These are phyloP conservation scores for Zaprionus nigranus DNA, from an alignment of 1,140 invertebrate genomes.

Conservation along the genomic window DNA sequence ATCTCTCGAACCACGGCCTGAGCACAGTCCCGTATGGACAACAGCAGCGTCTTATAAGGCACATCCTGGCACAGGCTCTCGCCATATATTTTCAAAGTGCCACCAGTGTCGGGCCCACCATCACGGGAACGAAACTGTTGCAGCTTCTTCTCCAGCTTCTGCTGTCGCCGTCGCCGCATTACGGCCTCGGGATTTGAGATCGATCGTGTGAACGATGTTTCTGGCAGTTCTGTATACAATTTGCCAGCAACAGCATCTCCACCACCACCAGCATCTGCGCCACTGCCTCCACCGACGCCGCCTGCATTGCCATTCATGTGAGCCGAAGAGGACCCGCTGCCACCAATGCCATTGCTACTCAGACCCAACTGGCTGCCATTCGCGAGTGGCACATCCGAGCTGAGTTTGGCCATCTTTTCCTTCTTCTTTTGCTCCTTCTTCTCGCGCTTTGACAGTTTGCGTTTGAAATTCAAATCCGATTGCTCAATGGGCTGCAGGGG, in stretches of 20 bases:
- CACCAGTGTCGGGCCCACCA: conserved; percentile 96
- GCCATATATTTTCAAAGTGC: conserved; percentile 99
- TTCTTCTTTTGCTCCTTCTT: conserved; percentile 99
- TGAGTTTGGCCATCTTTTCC: conserved; percentile 94
- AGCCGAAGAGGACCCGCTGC: conserved; percentile 71
- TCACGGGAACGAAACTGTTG: conserved; percentile 97
- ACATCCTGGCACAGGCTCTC: conserved; percentile 98
- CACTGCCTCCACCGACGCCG: conserved; percentile 39
- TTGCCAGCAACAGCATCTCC: conserved; percentile 92
- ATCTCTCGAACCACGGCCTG: conserved; percentile 97
- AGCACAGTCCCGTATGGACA: conserved; percentile 97
- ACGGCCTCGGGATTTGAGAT: conserved; percentile 99
- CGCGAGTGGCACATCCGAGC: conserved; percentile 89
- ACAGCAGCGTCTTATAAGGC: conserved; percentile 98
- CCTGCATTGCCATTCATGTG: conserved; percentile 65
- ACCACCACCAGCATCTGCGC: conserved; percentile 39
- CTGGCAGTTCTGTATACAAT: conserved; percentile 97
- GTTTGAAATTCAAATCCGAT: conserved; percentile 87
- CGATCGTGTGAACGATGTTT: conserved; percentile 98
- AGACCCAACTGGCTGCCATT: conserved; percentile 81
- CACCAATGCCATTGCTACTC: conserved; percentile 63
- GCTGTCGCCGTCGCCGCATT: conserved; percentile 97
- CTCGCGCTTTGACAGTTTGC: conserved; percentile 99
- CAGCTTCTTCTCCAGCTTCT: conserved; percentile 98
- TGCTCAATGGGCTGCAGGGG: conserved; percentile 75